These are phyloP conservation scores for Hydrozoanthus gracilis DNA, from an alignment of 92 coral and sea anemone genomes.

Conservation along the genomic window DNA sequence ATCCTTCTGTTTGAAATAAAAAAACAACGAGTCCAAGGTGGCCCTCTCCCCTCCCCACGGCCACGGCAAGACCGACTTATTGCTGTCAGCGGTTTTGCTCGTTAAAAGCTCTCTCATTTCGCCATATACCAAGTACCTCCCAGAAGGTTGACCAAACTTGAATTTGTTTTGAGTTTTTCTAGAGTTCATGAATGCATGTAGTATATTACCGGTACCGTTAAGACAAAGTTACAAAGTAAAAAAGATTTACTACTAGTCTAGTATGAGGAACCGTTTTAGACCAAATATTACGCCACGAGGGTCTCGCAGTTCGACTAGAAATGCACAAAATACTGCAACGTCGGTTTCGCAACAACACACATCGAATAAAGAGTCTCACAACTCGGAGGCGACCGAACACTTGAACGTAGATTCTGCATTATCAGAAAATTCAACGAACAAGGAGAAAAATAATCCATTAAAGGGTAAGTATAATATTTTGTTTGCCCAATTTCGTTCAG, in stretches of 20 bases:
- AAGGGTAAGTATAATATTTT: not conserved
- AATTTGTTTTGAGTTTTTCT: no score
- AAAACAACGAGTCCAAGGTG: no score
- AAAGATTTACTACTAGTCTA: not conserved
- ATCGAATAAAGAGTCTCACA: not conserved
- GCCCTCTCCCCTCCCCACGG: no score
- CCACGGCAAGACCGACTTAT: no score
- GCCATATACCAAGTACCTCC: no score
- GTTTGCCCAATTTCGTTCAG: not conserved
- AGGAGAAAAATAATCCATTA: slow-evolving; percentile 1
- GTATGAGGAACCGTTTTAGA: slow-evolving; percentile 64
- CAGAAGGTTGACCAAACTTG: no score
- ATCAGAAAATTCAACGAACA: not conserved
- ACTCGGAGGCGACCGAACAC: not conserved
- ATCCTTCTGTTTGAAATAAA: no score
- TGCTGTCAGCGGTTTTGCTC: no score
- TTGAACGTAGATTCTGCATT: not conserved
- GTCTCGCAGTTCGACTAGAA: slow-evolving; percentile 36
- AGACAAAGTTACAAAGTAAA: not conserved
- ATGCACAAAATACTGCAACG: not conserved
- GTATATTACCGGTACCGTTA: no score
- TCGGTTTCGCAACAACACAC: not conserved
- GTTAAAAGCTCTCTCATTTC: no score
- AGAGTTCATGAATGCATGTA: no score
- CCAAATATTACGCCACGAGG: slow-evolving; percentile 63